Evolutionary conservation across 2,113 vertebrate genomes (phyloP).

Genomic region (Dromaius novaehollandiae): DNA sequence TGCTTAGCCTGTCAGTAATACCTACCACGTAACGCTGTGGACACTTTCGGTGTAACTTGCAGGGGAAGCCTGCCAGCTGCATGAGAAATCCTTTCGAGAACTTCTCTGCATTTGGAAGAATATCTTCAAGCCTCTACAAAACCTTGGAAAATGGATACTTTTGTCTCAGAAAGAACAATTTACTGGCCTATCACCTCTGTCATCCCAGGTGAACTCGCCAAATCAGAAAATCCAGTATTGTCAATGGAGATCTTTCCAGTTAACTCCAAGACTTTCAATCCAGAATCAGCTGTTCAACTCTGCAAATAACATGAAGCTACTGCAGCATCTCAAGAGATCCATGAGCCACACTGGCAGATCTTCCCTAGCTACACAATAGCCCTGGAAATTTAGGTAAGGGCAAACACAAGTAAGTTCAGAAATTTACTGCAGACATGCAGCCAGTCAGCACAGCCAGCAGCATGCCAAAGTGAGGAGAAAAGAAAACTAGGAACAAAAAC

Average conservation of each 20-base stretch:
- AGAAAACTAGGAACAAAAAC: not conserved
- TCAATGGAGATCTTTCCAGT: not conserved
- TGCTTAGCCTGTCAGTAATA: not conserved
- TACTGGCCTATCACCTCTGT: not conserved
- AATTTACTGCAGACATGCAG: not conserved
- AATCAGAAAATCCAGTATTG: not conserved
- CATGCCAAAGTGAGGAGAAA: not conserved
- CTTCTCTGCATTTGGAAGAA: not conserved
- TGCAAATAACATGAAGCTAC: not conserved
- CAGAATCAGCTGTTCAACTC: not conserved
- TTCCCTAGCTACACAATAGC: not conserved
- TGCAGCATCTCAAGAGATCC: not conserved
- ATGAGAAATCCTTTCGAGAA: not conserved
- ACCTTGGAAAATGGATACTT: not conserved
- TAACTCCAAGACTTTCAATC: not conserved
- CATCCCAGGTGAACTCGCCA: not conserved
- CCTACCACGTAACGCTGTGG: not conserved
- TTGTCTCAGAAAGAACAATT: not conserved
- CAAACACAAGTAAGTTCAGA: not conserved
- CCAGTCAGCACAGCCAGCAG: not conserved
- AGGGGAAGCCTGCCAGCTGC: not conserved
- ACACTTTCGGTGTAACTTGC: not conserved
- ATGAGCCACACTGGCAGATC: not conserved
- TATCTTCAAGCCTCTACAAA: not conserved
- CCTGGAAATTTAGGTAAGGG: not conserved